Percentiles rank a stretch among this genome's conserved stretches.
phyloP scores from a whole-genome alignment of 92 coral and sea anemone genomes.

The Parazoanthus swiftii region DNA sequence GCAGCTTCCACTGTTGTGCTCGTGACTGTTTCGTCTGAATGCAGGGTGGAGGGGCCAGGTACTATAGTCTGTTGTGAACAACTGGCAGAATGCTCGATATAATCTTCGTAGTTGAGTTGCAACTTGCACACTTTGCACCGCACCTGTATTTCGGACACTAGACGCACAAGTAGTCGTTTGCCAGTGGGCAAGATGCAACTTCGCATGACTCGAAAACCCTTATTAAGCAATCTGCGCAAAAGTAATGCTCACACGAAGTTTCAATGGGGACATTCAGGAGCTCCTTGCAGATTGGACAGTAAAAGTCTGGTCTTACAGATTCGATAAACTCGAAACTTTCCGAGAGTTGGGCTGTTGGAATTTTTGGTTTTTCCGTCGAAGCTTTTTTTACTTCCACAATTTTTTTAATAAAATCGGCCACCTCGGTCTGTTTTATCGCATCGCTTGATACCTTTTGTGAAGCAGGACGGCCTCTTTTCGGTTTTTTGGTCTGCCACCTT shows the following conservation, averaged over 20 bases:
- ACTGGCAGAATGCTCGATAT: background rate
- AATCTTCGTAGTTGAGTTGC: constrained; percentile 32
- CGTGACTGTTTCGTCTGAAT: no score
- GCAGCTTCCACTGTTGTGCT: no score
- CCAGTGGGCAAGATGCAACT: background rate
- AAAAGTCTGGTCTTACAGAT: constrained; percentile 1
- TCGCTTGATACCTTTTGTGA: background rate
- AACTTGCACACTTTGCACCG: constrained; percentile 34
- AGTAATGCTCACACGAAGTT: constrained; percentile 27
- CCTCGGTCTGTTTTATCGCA: background rate
- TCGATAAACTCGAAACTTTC: background rate
- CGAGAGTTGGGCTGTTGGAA: background rate
- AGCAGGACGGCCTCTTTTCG: background rate
- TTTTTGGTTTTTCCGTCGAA: background rate
- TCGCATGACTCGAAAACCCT: background rate
- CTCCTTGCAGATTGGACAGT: constrained; percentile 32
- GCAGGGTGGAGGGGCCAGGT: no score
- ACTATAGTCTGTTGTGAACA: background rate
- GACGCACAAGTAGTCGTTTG: constrained; percentile 27
- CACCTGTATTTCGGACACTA: constrained; percentile 19
- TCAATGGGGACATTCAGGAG: constrained; percentile 22
- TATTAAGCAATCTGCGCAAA: background rate
- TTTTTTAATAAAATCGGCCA: constrained; percentile 1
- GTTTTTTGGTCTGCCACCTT: background rate
- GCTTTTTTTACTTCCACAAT: background rate